A percentile compares a stretch with the other conserved stretches of the same genome.
Evolutionary conservation across 2,888 invertebrate species (phyloP).

Genomic region (Cheiracanthium punctorium): DNA sequence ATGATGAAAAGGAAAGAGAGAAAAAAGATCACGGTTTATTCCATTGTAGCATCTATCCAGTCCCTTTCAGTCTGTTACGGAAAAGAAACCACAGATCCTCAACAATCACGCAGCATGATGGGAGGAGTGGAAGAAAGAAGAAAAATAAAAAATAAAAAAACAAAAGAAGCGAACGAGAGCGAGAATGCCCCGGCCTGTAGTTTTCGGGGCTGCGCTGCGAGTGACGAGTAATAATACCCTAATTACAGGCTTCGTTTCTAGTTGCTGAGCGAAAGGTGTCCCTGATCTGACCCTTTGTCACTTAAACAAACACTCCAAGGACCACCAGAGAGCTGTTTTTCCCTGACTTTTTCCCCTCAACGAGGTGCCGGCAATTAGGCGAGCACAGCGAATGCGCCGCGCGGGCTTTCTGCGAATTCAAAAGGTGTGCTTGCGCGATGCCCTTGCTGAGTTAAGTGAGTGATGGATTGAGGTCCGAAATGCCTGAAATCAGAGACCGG

Average conservation of each 20-base stretch:
- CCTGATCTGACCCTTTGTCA: slow-evolving; percentile 54
- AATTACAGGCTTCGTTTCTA: slow-evolving; percentile 49
- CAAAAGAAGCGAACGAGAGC: not conserved
- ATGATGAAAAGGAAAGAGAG: no score
- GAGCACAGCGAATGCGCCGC: no score
- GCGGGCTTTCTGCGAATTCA: not conserved
- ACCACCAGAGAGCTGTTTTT: slow-evolving; percentile 45
- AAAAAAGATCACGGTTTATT: no score
- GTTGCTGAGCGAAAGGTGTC: slow-evolving; percentile 43
- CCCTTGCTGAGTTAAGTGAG: not conserved
- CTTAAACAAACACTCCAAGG: slow-evolving; percentile 65
- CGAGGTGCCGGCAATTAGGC: not conserved
- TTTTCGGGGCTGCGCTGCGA: slow-evolving; percentile 20
- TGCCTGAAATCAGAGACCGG: no score
- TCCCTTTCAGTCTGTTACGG: no score
- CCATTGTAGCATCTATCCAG: no score
- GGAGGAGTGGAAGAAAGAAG: not conserved
- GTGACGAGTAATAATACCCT: slow-evolving; percentile 61
- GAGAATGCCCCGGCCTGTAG: slow-evolving; percentile 8
- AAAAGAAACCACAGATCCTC: slow-evolving; percentile 21
- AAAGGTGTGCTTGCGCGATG: not conserved
- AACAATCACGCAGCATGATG: not conserved
- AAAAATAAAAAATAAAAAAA: not conserved
- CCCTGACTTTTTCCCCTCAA: not conserved
- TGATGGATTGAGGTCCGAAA: not conserved